Evolutionary conservation across 2,888 invertebrate species (phyloP).

Genomic region (Ophioninae sp.): DNA sequence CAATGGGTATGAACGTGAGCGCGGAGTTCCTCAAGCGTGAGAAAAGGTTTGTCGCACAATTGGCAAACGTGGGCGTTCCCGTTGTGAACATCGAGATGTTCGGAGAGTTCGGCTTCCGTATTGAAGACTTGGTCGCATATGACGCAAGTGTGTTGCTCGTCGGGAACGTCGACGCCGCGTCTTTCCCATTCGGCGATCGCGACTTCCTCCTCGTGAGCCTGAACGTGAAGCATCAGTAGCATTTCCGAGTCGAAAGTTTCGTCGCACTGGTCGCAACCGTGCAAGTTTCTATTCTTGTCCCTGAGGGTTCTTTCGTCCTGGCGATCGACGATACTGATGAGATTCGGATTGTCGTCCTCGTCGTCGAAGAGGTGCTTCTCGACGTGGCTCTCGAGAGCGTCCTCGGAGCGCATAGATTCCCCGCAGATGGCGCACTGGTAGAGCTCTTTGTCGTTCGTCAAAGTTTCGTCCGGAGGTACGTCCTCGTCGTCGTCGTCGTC

Average conservation of each 20-base stretch:
- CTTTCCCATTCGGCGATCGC: slow-evolving; percentile 76
- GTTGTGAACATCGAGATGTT: slow-evolving; percentile 76
- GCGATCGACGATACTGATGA: slow-evolving; percentile 69
- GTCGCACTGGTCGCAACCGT: slow-evolving; percentile 73
- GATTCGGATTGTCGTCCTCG: slow-evolving; percentile 77
- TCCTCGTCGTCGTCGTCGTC: slow-evolving; percentile 63
- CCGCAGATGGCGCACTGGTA: slow-evolving; percentile 79
- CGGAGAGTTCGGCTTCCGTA: slow-evolving; percentile 71
- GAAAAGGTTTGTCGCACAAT: slow-evolving; percentile 76
- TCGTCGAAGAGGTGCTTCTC: slow-evolving; percentile 77
- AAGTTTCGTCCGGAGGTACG: slow-evolving; percentile 68
- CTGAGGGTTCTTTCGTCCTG: slow-evolving; percentile 48
- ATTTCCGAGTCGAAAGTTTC: slow-evolving; percentile 73
- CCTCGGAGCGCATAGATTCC: slow-evolving; percentile 73
- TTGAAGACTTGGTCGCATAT: slow-evolving; percentile 75
- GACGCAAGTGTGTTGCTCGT: slow-evolving; percentile 70
- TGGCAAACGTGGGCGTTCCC: slow-evolving; percentile 74
- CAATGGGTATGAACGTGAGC: slow-evolving; percentile 77
- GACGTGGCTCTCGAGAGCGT: slow-evolving; percentile 75
- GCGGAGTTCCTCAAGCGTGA: slow-evolving; percentile 74
- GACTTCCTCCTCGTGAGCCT: slow-evolving; percentile 76
- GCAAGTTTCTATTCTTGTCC: slow-evolving; percentile 39
- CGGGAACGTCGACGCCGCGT: slow-evolving; percentile 66
- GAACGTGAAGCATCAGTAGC: slow-evolving; percentile 76
- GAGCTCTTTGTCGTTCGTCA: slow-evolving; percentile 68